These are phyloP conservation scores for Cossypha caffra DNA, from an alignment of 2,797 vertebrate genomes.

Conservation along the genomic window DNA sequence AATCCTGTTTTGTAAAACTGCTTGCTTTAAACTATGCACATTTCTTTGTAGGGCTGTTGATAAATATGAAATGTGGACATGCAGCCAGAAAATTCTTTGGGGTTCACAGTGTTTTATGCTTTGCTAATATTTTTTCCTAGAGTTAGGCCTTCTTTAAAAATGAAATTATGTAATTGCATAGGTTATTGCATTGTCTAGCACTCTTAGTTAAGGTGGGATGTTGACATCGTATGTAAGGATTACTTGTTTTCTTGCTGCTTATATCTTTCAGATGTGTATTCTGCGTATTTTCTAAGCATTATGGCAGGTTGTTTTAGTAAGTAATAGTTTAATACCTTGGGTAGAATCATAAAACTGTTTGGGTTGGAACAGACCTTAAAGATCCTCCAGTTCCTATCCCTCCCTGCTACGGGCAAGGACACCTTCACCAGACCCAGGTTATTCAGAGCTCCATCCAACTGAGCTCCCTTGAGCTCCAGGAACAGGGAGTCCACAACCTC, in stretches of 20 bases:
- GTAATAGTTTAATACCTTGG: not conserved
- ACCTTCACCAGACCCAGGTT: not conserved
- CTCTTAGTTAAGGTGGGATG: not conserved
- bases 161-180: fast-evolving
- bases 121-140: not conserved
- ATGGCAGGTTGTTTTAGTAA: not conserved
- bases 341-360: not conserved
- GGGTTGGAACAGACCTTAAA: not conserved
- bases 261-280: not conserved
- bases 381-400: not conserved
- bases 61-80: not conserved
- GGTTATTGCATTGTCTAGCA: not conserved
- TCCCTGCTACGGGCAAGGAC: not conserved
- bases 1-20: not conserved
- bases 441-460: not conserved
- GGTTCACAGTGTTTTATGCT: not conserved
- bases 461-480: not conserved
- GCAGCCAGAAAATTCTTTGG: not conserved
- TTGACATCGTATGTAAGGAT: not conserved
- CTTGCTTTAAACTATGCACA: fast-evolving
- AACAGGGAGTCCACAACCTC: not conserved
- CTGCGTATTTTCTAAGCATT: not conserved
- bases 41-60: not conserved
- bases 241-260: not conserved
- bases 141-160: not conserved